Percentiles rank a stretch among this genome's conserved stretches.
These are phyloP conservation scores for Hypotaenidia okinawae DNA, from an alignment of 2,797 vertebrate species.

Conservation along the genomic window DNA sequence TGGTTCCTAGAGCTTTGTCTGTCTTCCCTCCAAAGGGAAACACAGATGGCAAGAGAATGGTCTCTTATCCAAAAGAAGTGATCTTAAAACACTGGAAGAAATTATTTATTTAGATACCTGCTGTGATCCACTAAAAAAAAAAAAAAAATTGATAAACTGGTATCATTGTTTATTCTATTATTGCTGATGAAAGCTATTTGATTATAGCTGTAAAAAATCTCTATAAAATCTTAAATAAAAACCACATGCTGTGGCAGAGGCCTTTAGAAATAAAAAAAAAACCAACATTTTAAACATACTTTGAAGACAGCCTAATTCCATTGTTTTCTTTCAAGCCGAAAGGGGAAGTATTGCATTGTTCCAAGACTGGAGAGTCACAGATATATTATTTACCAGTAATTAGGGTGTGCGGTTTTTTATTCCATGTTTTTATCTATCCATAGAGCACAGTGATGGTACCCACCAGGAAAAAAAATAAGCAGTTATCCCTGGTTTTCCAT, in stretches of 20 bases:
- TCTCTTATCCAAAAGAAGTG: not conserved
- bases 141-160: slow-evolving; percentile 38
- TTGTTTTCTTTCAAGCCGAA: slow-evolving; percentile 55
- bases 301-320: slow-evolving; percentile 55
- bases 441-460: not conserved
- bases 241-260: slow-evolving; percentile 53
- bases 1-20: not conserved
- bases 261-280: slow-evolving; percentile 24
- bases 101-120: slow-evolving; percentile 54
- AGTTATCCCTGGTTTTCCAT: not conserved
- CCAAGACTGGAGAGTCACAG: not conserved
- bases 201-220: slow-evolving; percentile 55
- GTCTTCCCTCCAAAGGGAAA: not conserved
- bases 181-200: slow-evolving; percentile 66
- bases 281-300: slow-evolving; percentile 39
- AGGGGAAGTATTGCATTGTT: not conserved
- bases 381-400: not conserved
- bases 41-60: not conserved
- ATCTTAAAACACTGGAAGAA: not conserved
- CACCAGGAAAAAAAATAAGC: not conserved
- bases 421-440: not conserved
- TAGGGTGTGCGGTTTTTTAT: not conserved
- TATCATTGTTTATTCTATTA: slow-evolving; percentile 60
- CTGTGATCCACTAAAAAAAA: slow-evolving; percentile 7
- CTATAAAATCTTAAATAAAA: slow-evolving; percentile 59